Base-by-base conservation (phyloP, 2,888 invertebrate species). In the Eupithecia abbreviata region DNA sequence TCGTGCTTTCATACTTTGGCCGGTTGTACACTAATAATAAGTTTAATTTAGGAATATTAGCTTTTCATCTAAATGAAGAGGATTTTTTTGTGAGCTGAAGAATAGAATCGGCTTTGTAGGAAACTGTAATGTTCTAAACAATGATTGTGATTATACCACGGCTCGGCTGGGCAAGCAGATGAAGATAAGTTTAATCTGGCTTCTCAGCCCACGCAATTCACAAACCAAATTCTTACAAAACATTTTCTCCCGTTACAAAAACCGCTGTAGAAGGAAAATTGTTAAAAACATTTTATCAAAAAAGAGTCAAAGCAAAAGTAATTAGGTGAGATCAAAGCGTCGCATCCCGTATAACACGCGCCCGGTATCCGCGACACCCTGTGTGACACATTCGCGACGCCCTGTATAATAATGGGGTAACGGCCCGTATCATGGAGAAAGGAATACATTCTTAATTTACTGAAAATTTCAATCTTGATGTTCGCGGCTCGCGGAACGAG, bases 391-490 rank as follows among this genome's bases (percentile, higher is more conserved):
- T 62, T 30, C 43, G 69, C 68, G 47, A 67, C 51, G 45, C 75
- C 66, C 69, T n/a, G 76, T 71, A 70, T 73, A 74, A 70, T 72
- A 75, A 72, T 62, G 72, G 72, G 51, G 70, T 73, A 73, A 73
- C 78, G 72, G 73, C 70, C 74, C 75, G 81, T 72, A 75, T 73
- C 76, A 77, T 66, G 76, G 47, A 77, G 77, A 79, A 74, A 80
- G 73, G 76, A 75, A 81, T 77, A 80, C 79, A 77, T 81, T 79
- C 80, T 79, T 81, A 77, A 82, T 82, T 81, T 79, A 80, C 73
- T 76, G 77, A 76, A 78, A 79, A 78, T 80, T 82, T 77, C 79
- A 76, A 78, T 81, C 73, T 74, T 72, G 78, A 81, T 79, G 76
- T 77, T 75, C 72, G 74, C 71, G 79, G 65, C 77, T 76, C 65